These are phyloP conservation scores for Pholis gunnellus DNA, from an alignment of 2,113 vertebrate genomes.

Conservation along the genomic window DNA sequence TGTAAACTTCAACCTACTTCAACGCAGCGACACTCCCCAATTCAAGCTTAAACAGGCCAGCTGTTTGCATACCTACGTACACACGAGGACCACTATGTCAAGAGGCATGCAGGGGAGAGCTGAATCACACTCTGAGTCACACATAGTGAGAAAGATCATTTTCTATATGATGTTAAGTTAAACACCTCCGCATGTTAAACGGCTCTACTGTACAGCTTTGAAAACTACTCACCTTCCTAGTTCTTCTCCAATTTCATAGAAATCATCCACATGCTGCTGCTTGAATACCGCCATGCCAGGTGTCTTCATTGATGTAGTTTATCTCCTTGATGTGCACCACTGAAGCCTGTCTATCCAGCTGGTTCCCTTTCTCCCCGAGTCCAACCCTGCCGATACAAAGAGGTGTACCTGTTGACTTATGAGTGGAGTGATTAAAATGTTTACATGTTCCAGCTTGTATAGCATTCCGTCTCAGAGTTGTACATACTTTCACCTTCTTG, in stretches of 20 bases:
- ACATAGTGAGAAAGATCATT: neutral
- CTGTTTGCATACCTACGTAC: slow-evolving; percentile 45
- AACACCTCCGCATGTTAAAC: slow-evolving; percentile 4
- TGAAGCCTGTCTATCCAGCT: slow-evolving; percentile 17
- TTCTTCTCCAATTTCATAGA: slow-evolving; percentile 92
- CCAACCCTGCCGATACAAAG: slow-evolving; percentile 55
- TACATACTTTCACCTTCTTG: slow-evolving; percentile 44
- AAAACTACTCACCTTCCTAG: slow-evolving; percentile 90
- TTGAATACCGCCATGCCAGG: slow-evolving; percentile 93
- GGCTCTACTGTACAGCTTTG: neutral
- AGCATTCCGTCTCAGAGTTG: slow-evolving; percentile 60
- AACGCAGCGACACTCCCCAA: slow-evolving; percentile 57
- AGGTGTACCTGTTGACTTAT: slow-evolving; percentile 30
- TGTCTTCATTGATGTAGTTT: slow-evolving; percentile 87
- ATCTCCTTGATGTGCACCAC: slow-evolving; percentile 45
- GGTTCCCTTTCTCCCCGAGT: slow-evolving; percentile 16
- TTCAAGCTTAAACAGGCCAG: slow-evolving; percentile 62
- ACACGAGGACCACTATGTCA: slow-evolving; percentile 19
- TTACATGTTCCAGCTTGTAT: slow-evolving; percentile 69
- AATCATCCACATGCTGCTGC: slow-evolving; percentile 93
- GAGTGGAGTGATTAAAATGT: slow-evolving; percentile 33
- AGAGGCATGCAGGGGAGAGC: neutral
- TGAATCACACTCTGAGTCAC: slow-evolving; percentile 42
- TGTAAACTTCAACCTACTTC: slow-evolving; percentile 45
- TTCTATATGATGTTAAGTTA: neutral